Evolutionary conservation across 1,140 invertebrate genomes (phyloP).

Genomic region (Pissodes strobi): DNA sequence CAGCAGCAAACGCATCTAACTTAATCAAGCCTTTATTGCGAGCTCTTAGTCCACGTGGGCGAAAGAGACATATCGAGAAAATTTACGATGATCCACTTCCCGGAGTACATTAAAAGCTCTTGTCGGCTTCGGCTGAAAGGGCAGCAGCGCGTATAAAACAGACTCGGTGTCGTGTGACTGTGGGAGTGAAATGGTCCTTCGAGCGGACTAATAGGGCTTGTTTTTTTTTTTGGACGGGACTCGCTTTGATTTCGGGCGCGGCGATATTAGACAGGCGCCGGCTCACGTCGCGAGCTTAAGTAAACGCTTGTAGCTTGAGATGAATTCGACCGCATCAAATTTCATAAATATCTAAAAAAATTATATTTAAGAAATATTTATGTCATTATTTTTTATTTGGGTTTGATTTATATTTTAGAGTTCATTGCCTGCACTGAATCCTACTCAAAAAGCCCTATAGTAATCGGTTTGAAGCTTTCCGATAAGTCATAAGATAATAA

Average conservation of each 20-base stretch:
- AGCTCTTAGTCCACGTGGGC: conserved; percentile 12
- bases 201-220: conserved; percentile 28
- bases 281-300: neutral
- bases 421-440: too few relatives aligned
- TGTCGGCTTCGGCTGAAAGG: conserved; percentile 28
- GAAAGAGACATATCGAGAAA: conserved; percentile 18
- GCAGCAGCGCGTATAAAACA: conserved; percentile 30
- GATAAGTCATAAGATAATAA: too few relatives aligned
- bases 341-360: too few relatives aligned
- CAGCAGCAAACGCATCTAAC: too few relatives aligned
- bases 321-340: too few relatives aligned
- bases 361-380: too few relatives aligned
- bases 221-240: conserved; percentile 27
- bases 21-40: neutral
- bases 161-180: conserved; percentile 26
- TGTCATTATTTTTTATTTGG: too few relatives aligned
- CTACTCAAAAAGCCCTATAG: too few relatives aligned
- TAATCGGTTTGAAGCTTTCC: too few relatives aligned
- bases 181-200: conserved; percentile 33
- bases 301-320: too few relatives aligned
- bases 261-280: conserved; percentile 39
- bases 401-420: too few relatives aligned
- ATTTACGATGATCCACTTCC: conserved; percentile 26
- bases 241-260: conserved; percentile 32
- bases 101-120: conserved; percentile 24